phyloP scores from a whole-genome alignment of 2,797 vertebrate species.

The Tokudaia muenninki region DNA sequence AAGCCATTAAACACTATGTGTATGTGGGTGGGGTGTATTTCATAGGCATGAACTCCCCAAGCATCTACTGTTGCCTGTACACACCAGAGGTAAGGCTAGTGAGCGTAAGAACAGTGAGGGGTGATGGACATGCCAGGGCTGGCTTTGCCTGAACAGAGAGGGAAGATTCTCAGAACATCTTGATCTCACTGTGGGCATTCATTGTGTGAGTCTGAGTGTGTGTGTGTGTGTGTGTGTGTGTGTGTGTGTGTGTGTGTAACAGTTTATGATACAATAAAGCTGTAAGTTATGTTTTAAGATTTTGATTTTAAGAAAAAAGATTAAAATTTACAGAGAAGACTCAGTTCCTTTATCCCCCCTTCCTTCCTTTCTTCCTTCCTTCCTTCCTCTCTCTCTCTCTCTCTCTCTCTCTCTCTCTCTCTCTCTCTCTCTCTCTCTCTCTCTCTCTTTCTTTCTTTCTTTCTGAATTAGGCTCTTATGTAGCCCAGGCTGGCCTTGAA shows the following conservation, averaged over 20 bases:
- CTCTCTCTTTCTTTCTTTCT: too few species aligned
- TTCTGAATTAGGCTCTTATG: background rate
- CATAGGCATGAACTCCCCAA: background rate
- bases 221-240: too few species aligned
- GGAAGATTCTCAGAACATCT: too few species aligned
- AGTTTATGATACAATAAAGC: background rate
- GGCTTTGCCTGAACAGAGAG: background rate
- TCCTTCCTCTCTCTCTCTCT: background rate
- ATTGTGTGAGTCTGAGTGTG: too few species aligned
- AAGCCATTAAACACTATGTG: background rate
- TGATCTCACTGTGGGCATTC: background rate
- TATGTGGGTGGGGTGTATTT: background rate
- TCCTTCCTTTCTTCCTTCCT: too few species aligned
- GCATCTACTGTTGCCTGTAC: background rate
- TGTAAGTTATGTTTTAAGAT: background rate
- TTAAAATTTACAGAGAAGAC: background rate
- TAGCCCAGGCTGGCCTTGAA: background rate
- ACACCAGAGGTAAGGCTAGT: background rate
- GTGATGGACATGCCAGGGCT: background rate
- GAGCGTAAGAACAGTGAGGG: background rate
- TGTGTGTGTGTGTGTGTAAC: background rate
- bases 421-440: background rate
- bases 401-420: background rate
- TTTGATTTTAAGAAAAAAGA: background rate
- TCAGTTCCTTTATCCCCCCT: background rate